These are phyloP conservation scores for Mustelus asterias DNA, from an alignment of 2,113 vertebrate genomes.

Conservation along the genomic window DNA sequence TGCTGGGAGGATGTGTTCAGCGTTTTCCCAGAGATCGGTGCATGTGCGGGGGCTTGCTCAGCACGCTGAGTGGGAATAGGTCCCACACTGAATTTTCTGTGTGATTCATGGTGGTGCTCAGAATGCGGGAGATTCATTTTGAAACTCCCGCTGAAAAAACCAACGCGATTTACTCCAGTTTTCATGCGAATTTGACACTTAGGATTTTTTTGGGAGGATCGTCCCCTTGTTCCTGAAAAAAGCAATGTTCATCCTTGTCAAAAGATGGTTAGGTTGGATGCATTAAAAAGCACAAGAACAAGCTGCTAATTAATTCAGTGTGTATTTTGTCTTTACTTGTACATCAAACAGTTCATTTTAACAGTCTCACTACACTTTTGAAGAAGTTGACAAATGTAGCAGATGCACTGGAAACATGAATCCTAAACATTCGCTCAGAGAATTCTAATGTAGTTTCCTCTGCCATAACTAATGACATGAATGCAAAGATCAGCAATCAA, in stretches of 20 bases:
- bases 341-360: not conserved
- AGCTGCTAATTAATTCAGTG: constrained; percentile 11
- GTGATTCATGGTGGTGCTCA: too few species aligned
- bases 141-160: too few species aligned
- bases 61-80: too few species aligned
- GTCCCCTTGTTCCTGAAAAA: not conserved
- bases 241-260: not conserved
- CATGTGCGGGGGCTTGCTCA: too few species aligned
- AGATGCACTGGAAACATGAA: constrained; percentile 1
- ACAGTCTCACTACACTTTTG: not conserved
- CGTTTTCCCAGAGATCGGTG: too few species aligned
- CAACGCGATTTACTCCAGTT: too few species aligned
- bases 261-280: not conserved
- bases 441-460: not conserved
- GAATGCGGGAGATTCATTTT: too few species aligned
- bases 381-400: not conserved
- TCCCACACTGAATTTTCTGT: too few species aligned
- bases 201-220: too few species aligned
- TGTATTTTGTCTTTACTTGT: not conserved
- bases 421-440: not conserved
- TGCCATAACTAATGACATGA: not conserved
- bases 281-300: not conserved
- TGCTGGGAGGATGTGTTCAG: too few species aligned
- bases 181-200: too few species aligned
- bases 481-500: not conserved